Evolutionary conservation across 2,113 vertebrate genomes (phyloP), one percentile per base, ranked within the genome.

Genomic region (Triplophysa rosa): DNA sequence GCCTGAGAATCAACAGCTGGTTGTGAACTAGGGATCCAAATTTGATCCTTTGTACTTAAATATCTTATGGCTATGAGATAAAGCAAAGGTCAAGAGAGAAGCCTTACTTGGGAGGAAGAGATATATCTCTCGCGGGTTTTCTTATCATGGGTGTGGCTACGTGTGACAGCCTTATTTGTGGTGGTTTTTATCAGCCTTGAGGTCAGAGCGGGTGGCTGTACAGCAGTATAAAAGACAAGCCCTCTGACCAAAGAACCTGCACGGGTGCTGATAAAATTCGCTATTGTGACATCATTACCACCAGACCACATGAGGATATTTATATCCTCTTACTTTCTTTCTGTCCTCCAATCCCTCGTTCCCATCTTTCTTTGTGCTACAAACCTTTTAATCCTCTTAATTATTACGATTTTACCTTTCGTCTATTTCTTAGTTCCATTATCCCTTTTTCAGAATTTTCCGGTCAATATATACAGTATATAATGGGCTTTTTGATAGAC

Each of bases 181-280:
- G 87, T 72, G 83, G 89, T 86, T 89, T 78, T 93, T 92, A 92
- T 93, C 91, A 91, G 90, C 74, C 82, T 90, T 87, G 89, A 91
- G 89, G 88, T 88, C 90, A 88, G 86, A 89, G 88, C 89, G 84
- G 89, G 85, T 89, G 88, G 89, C 87, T 91, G 89, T 90, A 42
- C 91, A 87, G 88, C 84, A 83, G 58, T 91, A 7, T 89, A 93
- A 93, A 91, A 88, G 87, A 90, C 88, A 80, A 91, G 89, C 90
- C 91, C 90, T 90, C 88, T 83, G 89, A 90, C 89, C 89, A 90
- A 90, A 91, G 67, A 91, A 92, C 89, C 91, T 91, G 92, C 88
- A 90, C 87, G 83, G 87, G 85, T 80, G 87, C 91, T 91, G 92
- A 93, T 93, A 93, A 93, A 90, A 86, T 85, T 82, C 81, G 84